phyloP scores from a whole-genome alignment of 1,140 invertebrate genomes.

The Calephelis virginiensis region DNA sequence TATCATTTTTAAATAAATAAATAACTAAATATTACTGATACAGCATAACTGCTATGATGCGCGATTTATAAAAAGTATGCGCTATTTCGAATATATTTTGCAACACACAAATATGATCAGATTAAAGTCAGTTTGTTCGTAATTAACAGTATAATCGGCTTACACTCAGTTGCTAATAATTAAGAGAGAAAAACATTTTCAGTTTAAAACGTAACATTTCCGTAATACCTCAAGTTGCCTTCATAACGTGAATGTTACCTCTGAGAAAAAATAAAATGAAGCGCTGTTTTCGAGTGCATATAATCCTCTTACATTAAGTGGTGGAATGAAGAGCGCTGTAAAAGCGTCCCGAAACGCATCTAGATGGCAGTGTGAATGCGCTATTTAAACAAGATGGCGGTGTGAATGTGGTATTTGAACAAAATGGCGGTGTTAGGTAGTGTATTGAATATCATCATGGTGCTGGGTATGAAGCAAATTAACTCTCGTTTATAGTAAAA shows the following conservation, averaged over 20 bases:
- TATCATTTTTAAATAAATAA: no score
- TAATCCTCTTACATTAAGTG: slow-evolving; percentile 14
- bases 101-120: no score
- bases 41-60: no score
- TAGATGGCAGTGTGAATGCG: slow-evolving; percentile 21
- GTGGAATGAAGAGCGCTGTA: slow-evolving; percentile 23
- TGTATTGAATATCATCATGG: no score
- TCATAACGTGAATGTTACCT: neutral
- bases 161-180: neutral
- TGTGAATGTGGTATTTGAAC: no score
- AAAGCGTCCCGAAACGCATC: slow-evolving; percentile 15
- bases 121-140: neutral
- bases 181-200: neutral
- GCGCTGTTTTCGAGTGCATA: slow-evolving; percentile 8
- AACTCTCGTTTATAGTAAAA: no score
- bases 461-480: no score
- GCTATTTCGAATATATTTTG: no score
- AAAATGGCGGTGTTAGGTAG: no score
- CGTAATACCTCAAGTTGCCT: neutral
- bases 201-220: slow-evolving; percentile 1
- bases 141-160: neutral
- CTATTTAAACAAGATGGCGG: slow-evolving; percentile 22
- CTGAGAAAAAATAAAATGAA: slow-evolving; percentile 14
- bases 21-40: no score
- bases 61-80: no score